Conservation (phyloP, 23 tunicate species). For the Ascidia mentula region DNA sequence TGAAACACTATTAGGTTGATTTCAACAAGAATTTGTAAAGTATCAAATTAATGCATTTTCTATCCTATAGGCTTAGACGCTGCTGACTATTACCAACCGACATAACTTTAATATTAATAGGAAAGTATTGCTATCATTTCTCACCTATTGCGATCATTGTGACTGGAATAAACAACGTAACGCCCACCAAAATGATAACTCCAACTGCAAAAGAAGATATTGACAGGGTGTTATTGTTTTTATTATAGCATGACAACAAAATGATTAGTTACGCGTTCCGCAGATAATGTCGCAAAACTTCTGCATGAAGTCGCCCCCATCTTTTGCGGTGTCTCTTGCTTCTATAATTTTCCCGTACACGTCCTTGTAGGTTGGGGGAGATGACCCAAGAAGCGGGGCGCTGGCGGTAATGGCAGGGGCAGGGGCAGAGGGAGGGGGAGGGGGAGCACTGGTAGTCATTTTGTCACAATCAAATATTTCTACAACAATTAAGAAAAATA, state of each 20-base stretch:
- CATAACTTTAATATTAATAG: no score
- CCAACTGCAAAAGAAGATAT: slow-evolving; percentile 60
- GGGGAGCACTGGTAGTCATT: neutral
- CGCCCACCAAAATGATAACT: slow-evolving; percentile 39
- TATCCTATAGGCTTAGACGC: no score
- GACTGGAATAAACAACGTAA: slow-evolving; percentile 43
- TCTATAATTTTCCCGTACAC: neutral
- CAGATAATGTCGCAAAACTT: neutral
- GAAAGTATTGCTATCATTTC: no score
- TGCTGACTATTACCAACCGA: no score
- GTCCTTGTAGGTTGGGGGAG: neutral
- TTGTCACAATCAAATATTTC: no score
- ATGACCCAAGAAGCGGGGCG: neutral
- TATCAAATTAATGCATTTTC: no score
- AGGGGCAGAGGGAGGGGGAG: neutral
- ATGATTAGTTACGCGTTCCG: neutral
- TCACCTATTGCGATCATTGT: slow-evolving; percentile 68
- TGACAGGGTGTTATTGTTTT: no score
- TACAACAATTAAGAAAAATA: no score
- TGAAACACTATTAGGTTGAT: no score
- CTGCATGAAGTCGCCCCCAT: neutral
- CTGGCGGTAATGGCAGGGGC: no score
- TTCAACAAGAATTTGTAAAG: no score
- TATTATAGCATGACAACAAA: no score
- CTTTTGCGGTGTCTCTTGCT: neutral